Percentiles rank a stretch among this genome's conserved stretches.
These are phyloP conservation scores for Diorhabda elongata DNA, from an alignment of 1,140 invertebrate genomes.

Conservation along the genomic window DNA sequence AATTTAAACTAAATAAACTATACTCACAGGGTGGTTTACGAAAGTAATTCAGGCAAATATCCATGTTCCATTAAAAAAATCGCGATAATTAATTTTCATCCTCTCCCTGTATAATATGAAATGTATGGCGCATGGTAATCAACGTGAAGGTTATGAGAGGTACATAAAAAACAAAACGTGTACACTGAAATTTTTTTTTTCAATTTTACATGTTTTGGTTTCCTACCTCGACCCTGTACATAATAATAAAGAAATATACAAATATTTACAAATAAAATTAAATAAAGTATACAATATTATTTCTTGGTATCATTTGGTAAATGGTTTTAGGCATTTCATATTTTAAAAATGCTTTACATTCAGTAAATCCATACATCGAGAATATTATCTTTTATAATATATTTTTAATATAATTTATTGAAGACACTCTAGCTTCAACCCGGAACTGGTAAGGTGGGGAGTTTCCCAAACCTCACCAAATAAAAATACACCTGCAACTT, in stretches of 20 bases:
- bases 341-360: conserved; percentile 1
- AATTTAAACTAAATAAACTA: not conserved
- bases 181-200: no score
- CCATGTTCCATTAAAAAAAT: no score
- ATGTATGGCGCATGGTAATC: conserved; percentile 1
- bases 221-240: not conserved
- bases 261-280: conserved; percentile 6
- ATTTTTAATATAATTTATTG: not conserved
- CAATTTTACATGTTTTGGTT: not conserved
- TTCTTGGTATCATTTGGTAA: conserved; percentile 16
- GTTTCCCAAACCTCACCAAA: no score
- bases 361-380: not conserved
- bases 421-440: not conserved
- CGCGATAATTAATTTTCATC: no score
- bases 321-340: not conserved
- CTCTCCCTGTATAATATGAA: not conserved
- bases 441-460: no score
- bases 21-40: not conserved
- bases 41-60: not conserved
- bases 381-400: not conserved
- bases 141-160: not conserved
- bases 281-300: not conserved
- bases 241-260: conserved; percentile 2
- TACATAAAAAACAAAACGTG: no score
- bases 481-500: no score